phyloP scores from a whole-genome alignment of 2,797 vertebrate genomes.

The Emydoidea blandingii region DNA sequence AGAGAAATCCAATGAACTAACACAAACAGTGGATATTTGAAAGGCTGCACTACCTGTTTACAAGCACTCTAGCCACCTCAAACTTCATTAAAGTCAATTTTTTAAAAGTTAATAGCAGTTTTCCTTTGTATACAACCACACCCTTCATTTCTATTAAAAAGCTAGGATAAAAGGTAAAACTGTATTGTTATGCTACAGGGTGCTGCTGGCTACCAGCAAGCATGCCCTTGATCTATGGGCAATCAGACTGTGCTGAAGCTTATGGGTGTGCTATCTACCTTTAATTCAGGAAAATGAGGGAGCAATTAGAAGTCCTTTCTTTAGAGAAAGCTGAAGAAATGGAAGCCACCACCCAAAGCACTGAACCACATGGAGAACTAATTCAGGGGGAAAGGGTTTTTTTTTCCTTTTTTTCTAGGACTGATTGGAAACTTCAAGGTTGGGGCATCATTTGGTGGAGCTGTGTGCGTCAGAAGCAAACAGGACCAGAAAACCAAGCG shows the following conservation, averaged over 20 bases:
- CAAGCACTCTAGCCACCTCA: neutral
- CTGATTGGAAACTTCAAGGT: neutral
- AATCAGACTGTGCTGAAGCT: neutral
- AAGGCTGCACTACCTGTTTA: neutral
- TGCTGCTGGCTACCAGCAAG: too few relatives aligned
- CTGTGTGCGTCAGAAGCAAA: neutral
- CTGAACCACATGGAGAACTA: neutral
- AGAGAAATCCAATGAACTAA: neutral
- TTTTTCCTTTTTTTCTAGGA: fast-evolving
- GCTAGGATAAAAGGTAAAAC: neutral
- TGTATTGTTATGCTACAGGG: neutral
- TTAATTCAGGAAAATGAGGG: neutral
- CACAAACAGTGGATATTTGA: neutral
- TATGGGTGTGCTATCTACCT: neutral
- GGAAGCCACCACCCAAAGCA: neutral
- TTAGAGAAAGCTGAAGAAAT: neutral
- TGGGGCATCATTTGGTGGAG: neutral
- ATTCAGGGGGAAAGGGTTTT: neutral
- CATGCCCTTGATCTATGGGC: neutral
- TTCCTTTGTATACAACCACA: neutral
- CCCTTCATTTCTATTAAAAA: neutral
- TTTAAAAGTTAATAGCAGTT: neutral
- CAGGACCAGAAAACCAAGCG: neutral
- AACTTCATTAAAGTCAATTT: neutral
- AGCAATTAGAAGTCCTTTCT: neutral